A percentile compares a stretch with the other conserved stretches of the same genome.
phyloP scores from a whole-genome alignment of 2,888 invertebrate genomes.

The Amphipyra berbera region DNA sequence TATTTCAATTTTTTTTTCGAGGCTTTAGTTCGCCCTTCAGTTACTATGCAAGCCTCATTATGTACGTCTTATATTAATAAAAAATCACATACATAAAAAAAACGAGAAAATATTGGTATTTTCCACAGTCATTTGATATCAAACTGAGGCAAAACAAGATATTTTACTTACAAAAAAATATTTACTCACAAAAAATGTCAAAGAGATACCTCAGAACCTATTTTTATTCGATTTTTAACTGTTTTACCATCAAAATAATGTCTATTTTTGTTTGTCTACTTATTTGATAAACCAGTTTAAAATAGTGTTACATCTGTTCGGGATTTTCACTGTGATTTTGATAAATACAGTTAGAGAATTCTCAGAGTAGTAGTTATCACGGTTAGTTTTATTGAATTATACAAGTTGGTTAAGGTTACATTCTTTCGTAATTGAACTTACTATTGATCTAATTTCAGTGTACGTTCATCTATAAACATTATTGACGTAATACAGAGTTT shows the following conservation, averaged over 20 bases:
- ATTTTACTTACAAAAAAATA: constrained; percentile 3
- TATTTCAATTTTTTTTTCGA: too few relatives aligned
- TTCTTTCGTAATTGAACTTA: too few relatives aligned
- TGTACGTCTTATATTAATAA: too few relatives aligned
- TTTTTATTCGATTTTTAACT: constrained; percentile 18
- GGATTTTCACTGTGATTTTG: constrained; percentile 46
- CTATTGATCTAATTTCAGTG: too few relatives aligned
- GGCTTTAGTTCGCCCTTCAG: too few relatives aligned
- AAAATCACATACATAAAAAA: too few relatives aligned
- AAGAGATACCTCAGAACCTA: not conserved
- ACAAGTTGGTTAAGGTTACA: constrained; percentile 9
- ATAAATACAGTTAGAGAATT: constrained; percentile 39
- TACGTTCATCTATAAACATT: too few relatives aligned
- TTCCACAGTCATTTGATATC: too few relatives aligned
- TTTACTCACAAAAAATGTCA: not conserved
- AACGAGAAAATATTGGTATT: too few relatives aligned
- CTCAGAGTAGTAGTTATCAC: not conserved
- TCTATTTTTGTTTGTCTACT: constrained; percentile 13
- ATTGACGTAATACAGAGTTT: too few relatives aligned
- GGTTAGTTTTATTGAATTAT: not conserved
- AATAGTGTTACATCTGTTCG: constrained; percentile 10
- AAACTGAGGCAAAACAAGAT: too few relatives aligned
- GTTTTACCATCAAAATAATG: not conserved
- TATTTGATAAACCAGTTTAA: constrained; percentile 46
- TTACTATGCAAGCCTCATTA: too few relatives aligned